Evolutionary conservation across 2,888 invertebrate species (phyloP).

Genomic region (Crioceris asparagi): DNA sequence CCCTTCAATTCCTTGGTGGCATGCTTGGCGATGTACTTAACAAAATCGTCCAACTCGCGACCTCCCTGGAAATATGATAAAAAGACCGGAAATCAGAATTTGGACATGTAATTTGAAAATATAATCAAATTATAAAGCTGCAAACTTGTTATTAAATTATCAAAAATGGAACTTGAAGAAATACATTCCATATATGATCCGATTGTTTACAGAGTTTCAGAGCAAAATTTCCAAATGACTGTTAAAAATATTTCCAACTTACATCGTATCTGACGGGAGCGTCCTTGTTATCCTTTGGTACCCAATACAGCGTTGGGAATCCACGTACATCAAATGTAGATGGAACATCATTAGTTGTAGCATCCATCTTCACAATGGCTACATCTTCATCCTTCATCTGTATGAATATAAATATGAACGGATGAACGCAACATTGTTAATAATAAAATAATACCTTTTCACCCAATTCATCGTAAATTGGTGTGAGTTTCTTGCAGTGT

Average conservation of each 20-base stretch:
- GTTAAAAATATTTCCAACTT: no score
- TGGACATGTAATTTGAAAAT: no score
- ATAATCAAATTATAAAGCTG: no score
- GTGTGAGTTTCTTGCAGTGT: conserved; percentile 93
- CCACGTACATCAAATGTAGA: conserved; percentile 83
- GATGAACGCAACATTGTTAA: no score
- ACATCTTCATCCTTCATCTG: conserved; percentile 59
- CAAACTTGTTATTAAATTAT: no score
- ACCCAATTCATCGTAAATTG: conserved; percentile 89
- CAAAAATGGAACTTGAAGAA: no score
- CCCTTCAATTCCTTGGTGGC: conserved; percentile 79
- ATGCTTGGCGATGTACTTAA: conserved; percentile 89
- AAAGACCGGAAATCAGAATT: no score
- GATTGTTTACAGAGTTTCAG: no score
- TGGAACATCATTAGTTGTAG: conserved; percentile 97
- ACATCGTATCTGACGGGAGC: conserved; percentile 79
- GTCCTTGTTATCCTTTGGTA: conserved; percentile 69
- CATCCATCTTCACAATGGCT: conserved; percentile 94
- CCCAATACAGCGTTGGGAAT: conserved; percentile 97
- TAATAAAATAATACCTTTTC: conserved; percentile 53
- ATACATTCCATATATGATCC: no score
- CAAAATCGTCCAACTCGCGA: conserved; percentile 84
- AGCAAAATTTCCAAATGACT: no score
- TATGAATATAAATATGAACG: no score
- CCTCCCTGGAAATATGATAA: no score